Percentiles rank a stretch among this genome's conserved stretches.
phyloP scores from a whole-genome alignment of 2,113 vertebrate genomes.

The Chaetodon auriga region DNA sequence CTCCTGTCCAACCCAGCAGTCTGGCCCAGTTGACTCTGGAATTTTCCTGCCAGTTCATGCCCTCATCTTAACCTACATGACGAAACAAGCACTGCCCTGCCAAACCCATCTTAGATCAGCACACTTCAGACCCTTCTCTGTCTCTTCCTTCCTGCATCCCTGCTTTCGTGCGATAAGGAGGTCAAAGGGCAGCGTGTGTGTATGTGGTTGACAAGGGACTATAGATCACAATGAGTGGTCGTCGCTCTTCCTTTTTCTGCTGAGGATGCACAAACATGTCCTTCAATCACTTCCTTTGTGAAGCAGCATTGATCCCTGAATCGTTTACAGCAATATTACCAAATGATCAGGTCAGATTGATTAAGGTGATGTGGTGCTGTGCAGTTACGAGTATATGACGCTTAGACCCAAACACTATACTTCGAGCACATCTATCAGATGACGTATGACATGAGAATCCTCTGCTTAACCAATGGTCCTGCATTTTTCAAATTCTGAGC shows the following conservation, averaged over 20 bases:
- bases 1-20: conserved; percentile 8
- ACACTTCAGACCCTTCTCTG: conserved; percentile 26
- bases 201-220: conserved; percentile 34
- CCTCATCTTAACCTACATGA: conserved; percentile 14
- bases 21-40: conserved; percentile 37
- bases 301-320: conserved; percentile 45
- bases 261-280: conserved; percentile 54
- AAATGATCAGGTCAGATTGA: conserved; percentile 19
- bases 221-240: conserved; percentile 59
- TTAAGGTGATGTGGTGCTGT: background rate
- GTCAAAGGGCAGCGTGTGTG: conserved; percentile 36
- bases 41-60: conserved; percentile 1
- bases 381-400: background rate
- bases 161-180: conserved; percentile 69
- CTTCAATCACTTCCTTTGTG: conserved; percentile 24
- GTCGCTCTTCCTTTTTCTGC: conserved; percentile 50
- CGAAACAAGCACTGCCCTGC: background rate
- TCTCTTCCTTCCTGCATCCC: conserved; percentile 61
- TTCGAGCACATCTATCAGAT: conserved; percentile 4
- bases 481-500: conserved; percentile 16
- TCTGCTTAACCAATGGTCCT: background rate
- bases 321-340: conserved; percentile 26
- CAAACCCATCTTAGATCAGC: conserved; percentile 48
- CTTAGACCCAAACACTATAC: background rate
- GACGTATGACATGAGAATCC: background rate